Conservation (phyloP, 2,797 vertebrate genomes). For the Myotis vivesi region DNA sequence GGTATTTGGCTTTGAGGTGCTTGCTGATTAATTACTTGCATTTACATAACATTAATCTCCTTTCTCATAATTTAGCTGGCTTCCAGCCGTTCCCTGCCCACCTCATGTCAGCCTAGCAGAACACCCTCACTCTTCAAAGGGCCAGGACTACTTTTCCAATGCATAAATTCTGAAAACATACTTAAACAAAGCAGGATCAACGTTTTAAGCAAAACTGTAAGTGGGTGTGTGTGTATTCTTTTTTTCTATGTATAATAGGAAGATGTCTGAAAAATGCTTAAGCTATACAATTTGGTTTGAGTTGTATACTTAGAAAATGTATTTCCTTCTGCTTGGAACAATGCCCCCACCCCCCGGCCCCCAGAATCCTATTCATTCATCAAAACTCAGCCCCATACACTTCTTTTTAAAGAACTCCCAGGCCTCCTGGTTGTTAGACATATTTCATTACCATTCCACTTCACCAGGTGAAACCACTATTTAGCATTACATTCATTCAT, state of each 20-base stretch:
- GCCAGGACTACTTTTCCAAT: not conserved
- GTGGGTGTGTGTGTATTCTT: not conserved
- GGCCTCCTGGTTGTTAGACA: not conserved
- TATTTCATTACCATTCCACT: not conserved
- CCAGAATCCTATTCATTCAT: not conserved
- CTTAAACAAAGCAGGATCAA: slow-evolving; percentile 25
- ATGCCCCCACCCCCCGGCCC: not conserved
- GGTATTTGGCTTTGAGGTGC: slow-evolving; percentile 66
- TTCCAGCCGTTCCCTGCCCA: slow-evolving; percentile 40
- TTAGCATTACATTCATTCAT: not conserved
- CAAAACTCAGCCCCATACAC: not conserved
- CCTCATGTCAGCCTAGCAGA: not conserved
- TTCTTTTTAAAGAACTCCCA: not conserved
- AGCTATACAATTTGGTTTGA: not conserved
- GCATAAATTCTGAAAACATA: slow-evolving; percentile 33
- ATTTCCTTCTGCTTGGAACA: not conserved
- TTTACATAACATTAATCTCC: slow-evolving; percentile 76
- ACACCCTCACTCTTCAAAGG: slow-evolving; percentile 43
- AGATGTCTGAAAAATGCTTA: not conserved
- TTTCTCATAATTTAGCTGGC: slow-evolving; percentile 63
- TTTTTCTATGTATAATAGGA: not conserved
- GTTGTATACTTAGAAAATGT: not conserved
- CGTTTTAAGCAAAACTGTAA: not conserved
- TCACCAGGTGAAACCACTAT: not conserved
- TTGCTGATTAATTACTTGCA: slow-evolving; percentile 76